phyloP scores from a whole-genome alignment of 2,888 invertebrate species.

The Papilio gigon region DNA sequence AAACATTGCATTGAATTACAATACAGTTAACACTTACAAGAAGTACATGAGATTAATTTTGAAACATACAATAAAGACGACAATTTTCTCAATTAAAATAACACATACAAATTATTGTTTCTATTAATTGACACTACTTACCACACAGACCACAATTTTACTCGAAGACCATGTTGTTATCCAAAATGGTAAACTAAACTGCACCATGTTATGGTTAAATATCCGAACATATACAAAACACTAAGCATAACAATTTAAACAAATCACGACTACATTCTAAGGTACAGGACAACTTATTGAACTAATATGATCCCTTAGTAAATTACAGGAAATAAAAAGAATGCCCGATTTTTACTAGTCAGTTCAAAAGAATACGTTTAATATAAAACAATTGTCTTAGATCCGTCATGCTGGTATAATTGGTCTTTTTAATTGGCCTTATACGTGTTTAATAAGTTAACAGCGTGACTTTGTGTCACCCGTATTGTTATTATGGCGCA shows the following conservation, averaged over 20 bases:
- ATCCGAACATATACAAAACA: conserved; percentile 1
- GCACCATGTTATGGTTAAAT: not conserved
- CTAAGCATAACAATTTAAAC: not conserved
- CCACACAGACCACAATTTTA: not conserved
- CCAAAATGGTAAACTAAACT: not conserved
- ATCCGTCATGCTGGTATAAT: conserved; percentile 3
- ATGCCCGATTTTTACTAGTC: too few relatives aligned
- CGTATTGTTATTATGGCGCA: conserved; percentile 1
- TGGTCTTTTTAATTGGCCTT: conserved; percentile 27
- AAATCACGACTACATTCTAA: too few relatives aligned
- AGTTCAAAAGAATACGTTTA: not conserved
- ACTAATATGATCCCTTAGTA: not conserved
- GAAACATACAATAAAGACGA: not conserved
- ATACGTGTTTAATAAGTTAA: conserved; percentile 26
- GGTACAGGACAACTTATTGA: not conserved
- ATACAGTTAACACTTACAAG: not conserved
- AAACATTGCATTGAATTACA: not conserved
- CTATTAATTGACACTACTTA: not conserved
- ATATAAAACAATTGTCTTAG: not conserved
- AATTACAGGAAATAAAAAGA: too few relatives aligned
- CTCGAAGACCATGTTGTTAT: not conserved
- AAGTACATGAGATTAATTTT: not conserved
- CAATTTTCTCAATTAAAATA: not conserved
- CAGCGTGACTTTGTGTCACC: conserved; percentile 3
- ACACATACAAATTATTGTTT: not conserved